phyloP scores from a whole-genome alignment of 1,140 invertebrate species.

The Diabrotica undecimpunctata region DNA sequence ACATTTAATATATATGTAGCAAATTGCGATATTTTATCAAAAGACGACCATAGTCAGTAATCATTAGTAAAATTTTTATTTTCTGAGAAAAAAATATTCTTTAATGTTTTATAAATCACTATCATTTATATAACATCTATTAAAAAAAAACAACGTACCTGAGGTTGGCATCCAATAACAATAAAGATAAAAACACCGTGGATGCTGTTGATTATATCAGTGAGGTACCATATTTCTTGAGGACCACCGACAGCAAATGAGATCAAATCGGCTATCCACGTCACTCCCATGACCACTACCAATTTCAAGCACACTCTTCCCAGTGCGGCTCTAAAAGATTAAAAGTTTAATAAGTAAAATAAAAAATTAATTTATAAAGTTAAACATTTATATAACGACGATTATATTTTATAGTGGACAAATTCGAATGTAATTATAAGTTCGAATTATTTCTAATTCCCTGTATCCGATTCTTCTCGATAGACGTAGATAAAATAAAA shows the following conservation, averaged over 20 bases:
- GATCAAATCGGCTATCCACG: slow-evolving; percentile 78
- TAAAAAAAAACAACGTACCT: slow-evolving; percentile 49
- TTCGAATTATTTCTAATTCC: no score
- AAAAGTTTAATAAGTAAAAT: neutral
- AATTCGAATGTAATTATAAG: no score
- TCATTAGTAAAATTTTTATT: neutral
- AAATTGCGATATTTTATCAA: no score
- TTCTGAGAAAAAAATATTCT: no score
- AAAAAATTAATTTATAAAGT: no score
- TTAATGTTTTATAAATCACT: no score
- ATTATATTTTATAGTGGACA: no score
- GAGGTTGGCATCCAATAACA: slow-evolving; percentile 83
- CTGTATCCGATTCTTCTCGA: no score
- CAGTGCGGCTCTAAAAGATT: slow-evolving; percentile 62
- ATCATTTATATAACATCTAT: no score
- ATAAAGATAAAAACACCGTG: slow-evolving; percentile 88
- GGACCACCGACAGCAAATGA: slow-evolving; percentile 73
- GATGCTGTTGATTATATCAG: slow-evolving; percentile 76
- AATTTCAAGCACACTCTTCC: slow-evolving; percentile 78
- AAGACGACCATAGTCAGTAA: neutral
- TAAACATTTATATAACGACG: no score
- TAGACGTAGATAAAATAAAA: no score
- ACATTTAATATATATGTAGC: no score
- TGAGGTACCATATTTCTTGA: slow-evolving; percentile 72
- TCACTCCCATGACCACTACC: slow-evolving; percentile 81